phyloP scores from a whole-genome alignment of 2,797 vertebrate species.

The Phyllotis vaccarum region DNA sequence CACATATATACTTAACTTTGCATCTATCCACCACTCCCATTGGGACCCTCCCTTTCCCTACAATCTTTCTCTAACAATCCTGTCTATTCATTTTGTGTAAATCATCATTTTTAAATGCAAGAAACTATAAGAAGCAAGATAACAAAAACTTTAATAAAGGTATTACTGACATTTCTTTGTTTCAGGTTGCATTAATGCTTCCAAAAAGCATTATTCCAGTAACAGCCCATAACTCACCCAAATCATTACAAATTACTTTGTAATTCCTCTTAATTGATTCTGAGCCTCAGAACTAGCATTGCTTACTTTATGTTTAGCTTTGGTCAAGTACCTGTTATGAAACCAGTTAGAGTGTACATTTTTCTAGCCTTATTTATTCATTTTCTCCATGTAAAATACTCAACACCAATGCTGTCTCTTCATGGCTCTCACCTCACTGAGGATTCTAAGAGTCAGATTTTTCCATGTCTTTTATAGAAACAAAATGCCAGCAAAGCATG shows the following conservation, averaged over 20 bases:
- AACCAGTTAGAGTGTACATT: background rate
- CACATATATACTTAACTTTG: no score
- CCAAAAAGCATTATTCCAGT: background rate
- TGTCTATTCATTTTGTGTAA: background rate
- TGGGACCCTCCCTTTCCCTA: background rate
- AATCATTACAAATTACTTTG: slow-evolving; percentile 56
- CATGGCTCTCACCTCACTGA: background rate
- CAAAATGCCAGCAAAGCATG: slow-evolving; percentile 69
- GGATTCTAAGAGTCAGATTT: background rate
- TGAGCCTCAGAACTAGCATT: background rate
- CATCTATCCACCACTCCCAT: background rate
- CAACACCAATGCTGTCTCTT: background rate
- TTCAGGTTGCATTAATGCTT: background rate
- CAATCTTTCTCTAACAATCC: background rate
- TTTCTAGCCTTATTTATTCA: slow-evolving; percentile 4
- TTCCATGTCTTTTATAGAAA: slow-evolving; percentile 68
- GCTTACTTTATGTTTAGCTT: background rate
- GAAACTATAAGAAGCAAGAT: background rate
- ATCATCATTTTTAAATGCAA: background rate
- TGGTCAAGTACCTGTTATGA: background rate
- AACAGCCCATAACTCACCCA: slow-evolving; percentile 13
- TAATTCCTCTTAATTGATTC: slow-evolving; percentile 44
- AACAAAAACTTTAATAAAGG: background rate
- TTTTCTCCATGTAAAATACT: background rate
- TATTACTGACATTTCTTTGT: background rate